Base-by-base conservation (phyloP, 2,113 vertebrate species). In the Chionomys nivalis region DNA sequence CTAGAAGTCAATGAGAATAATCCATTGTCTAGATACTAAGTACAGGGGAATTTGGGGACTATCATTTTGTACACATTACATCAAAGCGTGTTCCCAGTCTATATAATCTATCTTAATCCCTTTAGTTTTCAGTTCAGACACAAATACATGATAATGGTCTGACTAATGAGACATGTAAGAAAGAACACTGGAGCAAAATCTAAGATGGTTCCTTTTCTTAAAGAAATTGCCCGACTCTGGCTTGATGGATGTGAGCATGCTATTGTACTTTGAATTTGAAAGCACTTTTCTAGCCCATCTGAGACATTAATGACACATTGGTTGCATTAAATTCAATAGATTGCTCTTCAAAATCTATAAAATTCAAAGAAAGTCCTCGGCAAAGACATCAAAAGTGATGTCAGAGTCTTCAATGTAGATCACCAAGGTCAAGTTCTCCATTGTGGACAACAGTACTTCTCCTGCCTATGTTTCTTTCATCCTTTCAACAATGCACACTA, bases 401-500 rank as follows among this genome's bases (percentile, higher is more conserved):
- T 24, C 12, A 26, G 0, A 39, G 0, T 89, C 44, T 63, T 91
- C 7, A 19, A 0, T 26, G 58, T 65, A 88, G 76, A 77, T 49
- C 61, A 1, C 36, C 75, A 89, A 77, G 94, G 79, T 75, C 11
- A 10, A 81, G 66, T 26, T 88, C 26, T 68, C 28, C 73, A 55
- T 85, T 13, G 97, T 94, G 98, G 98, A 98, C 55, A 97, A 82
- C 77, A 13, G 98, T 98, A 83, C 98, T 99, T 0, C 98, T 99
- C 79, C 98, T 96, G 98, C 99, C 21, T 99, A 99, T 68, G 99
- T 0, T 99, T 99, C 95, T 99, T 99, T 97, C 99, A 99, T 87
- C 99, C 99, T 16, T 99, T 99, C 94, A 99, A 99, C 96, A 99
- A 99, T 97, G 99, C 99, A 99, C 99, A 99, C 94, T 98, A 99